These are phyloP conservation scores for Micropoecilia bifurca DNA, from an alignment of 2,797 vertebrate genomes.

Conservation along the genomic window DNA sequence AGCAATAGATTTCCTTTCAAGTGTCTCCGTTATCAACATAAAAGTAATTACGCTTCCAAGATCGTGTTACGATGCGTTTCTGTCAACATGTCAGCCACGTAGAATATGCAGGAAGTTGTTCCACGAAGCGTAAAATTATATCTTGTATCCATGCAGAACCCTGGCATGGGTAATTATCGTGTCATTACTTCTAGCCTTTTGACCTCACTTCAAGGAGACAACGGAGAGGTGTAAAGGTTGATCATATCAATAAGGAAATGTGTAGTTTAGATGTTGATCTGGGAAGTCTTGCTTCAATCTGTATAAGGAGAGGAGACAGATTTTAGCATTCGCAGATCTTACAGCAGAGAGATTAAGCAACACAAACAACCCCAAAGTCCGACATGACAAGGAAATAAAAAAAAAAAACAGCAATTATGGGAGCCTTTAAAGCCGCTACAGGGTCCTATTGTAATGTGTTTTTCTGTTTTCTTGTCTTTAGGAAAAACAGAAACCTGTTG, in stretches of 20 bases:
- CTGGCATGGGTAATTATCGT: rapidly evolving
- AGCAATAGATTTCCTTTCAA: rapidly evolving
- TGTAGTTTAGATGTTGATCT: not conserved
- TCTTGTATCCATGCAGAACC: not conserved
- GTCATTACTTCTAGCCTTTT: not conserved
- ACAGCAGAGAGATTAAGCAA: no score
- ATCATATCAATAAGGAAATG: not conserved
- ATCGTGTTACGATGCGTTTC: not conserved
- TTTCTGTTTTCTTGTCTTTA: conserved; percentile 34
- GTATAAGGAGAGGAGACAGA: not conserved
- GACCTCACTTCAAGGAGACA: not conserved
- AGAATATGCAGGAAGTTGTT: not conserved
- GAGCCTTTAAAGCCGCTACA: not conserved
- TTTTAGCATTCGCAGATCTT: not conserved
- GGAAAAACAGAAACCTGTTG: conserved; percentile 55
- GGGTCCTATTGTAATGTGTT: not conserved
- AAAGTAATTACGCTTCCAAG: not conserved
- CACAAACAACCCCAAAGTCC: not conserved
- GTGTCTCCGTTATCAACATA: not conserved
- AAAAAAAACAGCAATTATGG: not conserved
- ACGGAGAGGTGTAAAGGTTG: not conserved
- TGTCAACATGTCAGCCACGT: not conserved
- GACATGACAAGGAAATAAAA: not conserved
- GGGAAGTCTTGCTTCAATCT: no score
- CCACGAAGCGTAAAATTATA: not conserved